Conservation (phyloP, 2,888 invertebrate species). For the Eupsilia transversa region DNA sequence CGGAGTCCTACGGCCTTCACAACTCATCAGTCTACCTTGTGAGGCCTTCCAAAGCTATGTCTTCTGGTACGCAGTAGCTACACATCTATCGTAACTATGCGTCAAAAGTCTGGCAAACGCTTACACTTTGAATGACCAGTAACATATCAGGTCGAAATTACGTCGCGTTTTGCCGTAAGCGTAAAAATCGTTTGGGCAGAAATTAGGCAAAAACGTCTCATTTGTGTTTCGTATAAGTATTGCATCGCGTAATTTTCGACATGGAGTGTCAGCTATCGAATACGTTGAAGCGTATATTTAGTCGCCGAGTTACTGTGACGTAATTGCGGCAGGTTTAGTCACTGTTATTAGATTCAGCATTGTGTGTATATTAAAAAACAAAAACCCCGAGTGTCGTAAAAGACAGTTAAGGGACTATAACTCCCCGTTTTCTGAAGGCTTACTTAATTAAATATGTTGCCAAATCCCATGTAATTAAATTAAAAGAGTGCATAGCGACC, state of each 20-base stretch:
- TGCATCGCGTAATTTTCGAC: too few species aligned
- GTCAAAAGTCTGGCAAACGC: too few species aligned
- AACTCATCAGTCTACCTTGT: not conserved
- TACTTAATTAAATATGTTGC: not conserved
- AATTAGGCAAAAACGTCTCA: not conserved
- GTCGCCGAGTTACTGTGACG: not conserved
- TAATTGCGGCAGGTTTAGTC: not conserved
- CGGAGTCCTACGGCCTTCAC: not conserved
- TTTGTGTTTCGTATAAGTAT: not conserved
- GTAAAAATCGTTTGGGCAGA: too few species aligned
- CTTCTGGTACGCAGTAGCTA: not conserved
- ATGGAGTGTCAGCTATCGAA: not conserved
- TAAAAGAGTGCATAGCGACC: too few species aligned
- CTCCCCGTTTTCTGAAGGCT: not conserved
- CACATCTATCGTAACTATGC: not conserved
- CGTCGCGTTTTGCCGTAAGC: not conserved
- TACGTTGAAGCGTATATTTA: not conserved
- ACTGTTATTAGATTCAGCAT: not conserved
- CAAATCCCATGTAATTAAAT: not conserved
- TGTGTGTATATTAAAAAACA: too few species aligned
- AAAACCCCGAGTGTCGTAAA: not conserved
- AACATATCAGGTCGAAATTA: not conserved
- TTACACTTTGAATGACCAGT: not conserved
- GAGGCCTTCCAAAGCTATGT: not conserved
- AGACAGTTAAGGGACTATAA: not conserved